phyloP scores from a whole-genome alignment of 1,140 invertebrate species.

The Drosophila parabipectinata region DNA sequence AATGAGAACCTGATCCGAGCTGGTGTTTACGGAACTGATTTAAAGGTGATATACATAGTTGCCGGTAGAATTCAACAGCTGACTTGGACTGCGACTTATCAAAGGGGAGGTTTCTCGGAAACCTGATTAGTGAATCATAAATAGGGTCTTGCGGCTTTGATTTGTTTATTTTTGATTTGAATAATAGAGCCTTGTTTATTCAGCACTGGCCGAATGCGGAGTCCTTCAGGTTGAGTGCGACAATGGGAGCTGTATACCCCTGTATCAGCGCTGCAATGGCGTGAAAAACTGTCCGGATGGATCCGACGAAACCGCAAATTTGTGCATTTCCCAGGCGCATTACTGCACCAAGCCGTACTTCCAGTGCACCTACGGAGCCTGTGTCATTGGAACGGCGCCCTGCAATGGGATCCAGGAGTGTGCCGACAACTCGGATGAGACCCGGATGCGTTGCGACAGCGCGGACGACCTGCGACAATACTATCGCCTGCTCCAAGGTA shows the following conservation, averaged over 20 bases:
- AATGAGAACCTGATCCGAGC: no score
- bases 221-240: constrained; percentile 57
- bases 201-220: constrained; percentile 28
- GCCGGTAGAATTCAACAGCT: neutral
- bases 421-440: constrained; percentile 89
- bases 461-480: constrained; percentile 38
- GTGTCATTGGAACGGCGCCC: constrained; percentile 85
- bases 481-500: constrained; percentile 28
- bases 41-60: neutral
- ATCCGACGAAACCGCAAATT: constrained; percentile 86
- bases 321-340: constrained; percentile 63
- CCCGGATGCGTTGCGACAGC: constrained; percentile 40
- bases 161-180: neutral
- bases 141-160: neutral
- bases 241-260: constrained; percentile 70
- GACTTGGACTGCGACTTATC: neutral
- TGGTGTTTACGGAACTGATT: constrained; percentile 25
- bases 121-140: neutral
- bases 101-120: neutral
- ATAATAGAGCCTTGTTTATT: neutral
- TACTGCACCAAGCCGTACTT: constrained; percentile 85
- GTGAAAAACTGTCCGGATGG: constrained; percentile 85
- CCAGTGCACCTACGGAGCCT: constrained; percentile 87
- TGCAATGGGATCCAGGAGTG: constrained; percentile 88
- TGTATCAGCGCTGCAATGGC: constrained; percentile 81